Evolutionary conservation across 2,888 invertebrate genomes (phyloP).

Genomic region (Acronicta psi): DNA sequence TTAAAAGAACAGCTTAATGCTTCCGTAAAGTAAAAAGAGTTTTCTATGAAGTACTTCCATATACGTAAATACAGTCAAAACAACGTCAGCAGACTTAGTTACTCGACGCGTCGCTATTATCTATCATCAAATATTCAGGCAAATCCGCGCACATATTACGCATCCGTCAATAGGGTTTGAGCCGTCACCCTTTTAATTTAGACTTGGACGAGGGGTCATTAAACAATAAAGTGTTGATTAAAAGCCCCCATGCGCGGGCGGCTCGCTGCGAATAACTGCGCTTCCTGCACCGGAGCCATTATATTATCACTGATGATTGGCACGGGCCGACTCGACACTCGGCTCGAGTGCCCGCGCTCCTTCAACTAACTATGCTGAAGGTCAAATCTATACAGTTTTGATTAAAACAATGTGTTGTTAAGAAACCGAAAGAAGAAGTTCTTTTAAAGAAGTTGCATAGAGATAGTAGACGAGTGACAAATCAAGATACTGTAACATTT

Average conservation of each 20-base stretch:
- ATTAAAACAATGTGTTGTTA: constrained; percentile 11
- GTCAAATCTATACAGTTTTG: constrained; percentile 33
- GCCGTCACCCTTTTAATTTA: constrained; percentile 89
- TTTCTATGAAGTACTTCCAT: neutral
- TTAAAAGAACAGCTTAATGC: too few relatives aligned
- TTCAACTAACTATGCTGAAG: constrained; percentile 51
- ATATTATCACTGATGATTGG: constrained; percentile 89
- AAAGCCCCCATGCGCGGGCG: constrained; percentile 87
- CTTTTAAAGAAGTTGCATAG: neutral
- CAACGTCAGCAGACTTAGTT: neutral
- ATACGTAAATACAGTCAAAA: neutral
- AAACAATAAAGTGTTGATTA: constrained; percentile 90
- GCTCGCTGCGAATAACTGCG: constrained; percentile 83
- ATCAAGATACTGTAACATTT: too few relatives aligned
- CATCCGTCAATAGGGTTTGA: constrained; percentile 87
- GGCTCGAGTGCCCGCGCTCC: constrained; percentile 59
- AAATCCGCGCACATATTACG: constrained; percentile 83
- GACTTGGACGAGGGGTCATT: constrained; percentile 87
- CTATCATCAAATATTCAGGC: constrained; percentile 82
- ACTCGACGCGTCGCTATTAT: constrained; percentile 65
- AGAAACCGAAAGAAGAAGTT: neutral
- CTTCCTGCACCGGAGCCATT: constrained; percentile 85
- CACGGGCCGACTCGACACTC: constrained; percentile 69
- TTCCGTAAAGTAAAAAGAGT: too few relatives aligned
- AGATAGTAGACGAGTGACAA: too few relatives aligned